Evolutionary conservation across 2,888 invertebrate genomes (phyloP).

Genomic region (Tuta absoluta): DNA sequence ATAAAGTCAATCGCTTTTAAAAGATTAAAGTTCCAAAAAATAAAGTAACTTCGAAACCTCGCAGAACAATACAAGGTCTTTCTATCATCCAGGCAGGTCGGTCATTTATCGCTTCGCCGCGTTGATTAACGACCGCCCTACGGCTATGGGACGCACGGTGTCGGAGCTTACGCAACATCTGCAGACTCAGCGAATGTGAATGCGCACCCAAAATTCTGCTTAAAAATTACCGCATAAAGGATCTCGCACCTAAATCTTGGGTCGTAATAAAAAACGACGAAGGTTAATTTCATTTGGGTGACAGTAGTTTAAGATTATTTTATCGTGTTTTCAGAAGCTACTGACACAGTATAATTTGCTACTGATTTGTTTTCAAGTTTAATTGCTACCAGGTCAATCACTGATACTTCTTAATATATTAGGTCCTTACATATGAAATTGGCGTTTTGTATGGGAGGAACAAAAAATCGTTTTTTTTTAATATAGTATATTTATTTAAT

Average conservation of each 20-base stretch:
- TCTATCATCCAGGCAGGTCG: constrained; percentile 24
- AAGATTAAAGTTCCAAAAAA: not conserved
- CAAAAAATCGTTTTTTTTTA: too few species aligned
- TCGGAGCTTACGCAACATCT: constrained; percentile 33
- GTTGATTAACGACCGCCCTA: constrained; percentile 44
- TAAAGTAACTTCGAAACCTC: not conserved
- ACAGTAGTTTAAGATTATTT: too few species aligned
- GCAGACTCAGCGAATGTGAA: not conserved
- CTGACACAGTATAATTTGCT: too few species aligned
- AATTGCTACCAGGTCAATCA: too few species aligned
- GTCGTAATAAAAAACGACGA: not conserved
- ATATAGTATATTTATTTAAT: too few species aligned
- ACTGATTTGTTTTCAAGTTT: too few species aligned
- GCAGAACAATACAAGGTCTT: constrained; percentile 15
- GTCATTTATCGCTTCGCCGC: constrained; percentile 37
- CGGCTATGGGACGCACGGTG: constrained; percentile 34
- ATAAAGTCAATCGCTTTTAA: not conserved
- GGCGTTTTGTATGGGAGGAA: too few species aligned
- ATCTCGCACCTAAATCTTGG: constrained; percentile 10
- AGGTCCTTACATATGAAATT: too few species aligned
- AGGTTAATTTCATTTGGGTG: not conserved
- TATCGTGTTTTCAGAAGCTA: too few species aligned
- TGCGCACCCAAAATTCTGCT: constrained; percentile 24
- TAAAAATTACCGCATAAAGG: constrained; percentile 24
- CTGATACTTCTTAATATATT: too few species aligned